Evolutionary conservation across 1,140 invertebrate species (phyloP).

Genomic region (Neodiprion fabricii): DNA sequence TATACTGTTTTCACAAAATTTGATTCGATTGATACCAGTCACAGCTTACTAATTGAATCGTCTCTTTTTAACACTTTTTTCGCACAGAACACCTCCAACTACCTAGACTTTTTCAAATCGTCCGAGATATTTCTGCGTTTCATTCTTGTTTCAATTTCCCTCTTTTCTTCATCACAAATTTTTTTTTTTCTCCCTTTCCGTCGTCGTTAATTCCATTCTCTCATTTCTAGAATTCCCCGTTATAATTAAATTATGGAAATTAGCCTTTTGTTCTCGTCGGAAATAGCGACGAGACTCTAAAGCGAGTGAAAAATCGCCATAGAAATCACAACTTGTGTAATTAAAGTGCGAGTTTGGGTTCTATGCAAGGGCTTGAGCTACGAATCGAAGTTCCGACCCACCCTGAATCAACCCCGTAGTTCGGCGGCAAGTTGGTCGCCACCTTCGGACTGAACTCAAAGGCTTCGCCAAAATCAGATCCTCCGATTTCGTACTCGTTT

Average conservation of each 20-base stretch:
- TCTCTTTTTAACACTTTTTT: no score
- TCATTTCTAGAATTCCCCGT: background rate
- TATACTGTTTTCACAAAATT: no score
- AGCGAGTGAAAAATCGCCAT: background rate
- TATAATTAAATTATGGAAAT: no score
- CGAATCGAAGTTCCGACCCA: background rate
- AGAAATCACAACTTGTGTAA: conserved; percentile 5
- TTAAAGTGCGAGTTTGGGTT: background rate
- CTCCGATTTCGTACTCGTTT: conserved; percentile 45
- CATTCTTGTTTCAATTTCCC: no score
- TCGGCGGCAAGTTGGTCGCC: conserved; percentile 43
- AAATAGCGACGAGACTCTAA: background rate
- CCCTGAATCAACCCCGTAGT: background rate
- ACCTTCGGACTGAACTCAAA: conserved; percentile 35
- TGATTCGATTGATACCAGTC: no score
- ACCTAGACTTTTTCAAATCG: no score
- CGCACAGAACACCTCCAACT: no score
- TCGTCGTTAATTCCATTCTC: background rate
- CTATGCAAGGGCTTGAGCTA: background rate
- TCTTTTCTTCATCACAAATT: no score
- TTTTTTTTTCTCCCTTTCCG: no score
- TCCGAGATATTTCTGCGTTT: no score
- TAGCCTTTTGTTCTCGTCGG: no score
- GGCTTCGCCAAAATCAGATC: conserved; percentile 27
- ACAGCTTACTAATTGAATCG: no score